Conservation (phyloP, 2,888 invertebrate genomes). For the Andrena haemorrhoa region DNA sequence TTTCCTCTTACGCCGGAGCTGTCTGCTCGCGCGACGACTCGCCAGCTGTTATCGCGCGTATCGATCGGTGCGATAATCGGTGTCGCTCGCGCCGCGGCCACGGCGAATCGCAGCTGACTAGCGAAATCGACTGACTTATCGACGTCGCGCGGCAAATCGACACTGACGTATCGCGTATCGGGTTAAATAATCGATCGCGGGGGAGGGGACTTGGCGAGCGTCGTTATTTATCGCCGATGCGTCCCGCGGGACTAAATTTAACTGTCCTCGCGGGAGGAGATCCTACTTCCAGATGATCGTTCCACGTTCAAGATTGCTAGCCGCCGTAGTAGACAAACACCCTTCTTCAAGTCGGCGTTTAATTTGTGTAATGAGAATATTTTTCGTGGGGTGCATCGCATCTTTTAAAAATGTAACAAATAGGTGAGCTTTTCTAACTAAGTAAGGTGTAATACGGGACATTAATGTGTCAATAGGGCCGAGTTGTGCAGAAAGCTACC, state of each 20-base stretch:
- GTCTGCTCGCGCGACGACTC: neutral
- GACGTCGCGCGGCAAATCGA: neutral
- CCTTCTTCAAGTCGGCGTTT: too few species aligned
- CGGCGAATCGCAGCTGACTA: neutral
- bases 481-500: too few species aligned
- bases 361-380: too few species aligned
- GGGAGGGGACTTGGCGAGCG: neutral
- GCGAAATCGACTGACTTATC: constrained; percentile 10
- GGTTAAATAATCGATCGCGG: constrained; percentile 6
- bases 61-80: constrained; percentile 35
- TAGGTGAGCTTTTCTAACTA: too few species aligned
- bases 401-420: too few species aligned
- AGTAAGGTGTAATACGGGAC: too few species aligned
- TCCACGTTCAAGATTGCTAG: neutral
- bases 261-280: neutral
- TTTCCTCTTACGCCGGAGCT: neutral
- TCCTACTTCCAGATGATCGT: neutral
- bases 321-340: too few species aligned
- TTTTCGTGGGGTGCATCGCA: too few species aligned
- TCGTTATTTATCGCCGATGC: neutral
- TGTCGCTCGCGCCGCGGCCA: neutral
- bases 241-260: neutral
- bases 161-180: neutral
- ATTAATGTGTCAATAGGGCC: too few species aligned
- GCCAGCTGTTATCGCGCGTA: constrained; percentile 5